Base-by-base conservation (phyloP, 2,113 vertebrate genomes). In the Lontra canadensis region DNA sequence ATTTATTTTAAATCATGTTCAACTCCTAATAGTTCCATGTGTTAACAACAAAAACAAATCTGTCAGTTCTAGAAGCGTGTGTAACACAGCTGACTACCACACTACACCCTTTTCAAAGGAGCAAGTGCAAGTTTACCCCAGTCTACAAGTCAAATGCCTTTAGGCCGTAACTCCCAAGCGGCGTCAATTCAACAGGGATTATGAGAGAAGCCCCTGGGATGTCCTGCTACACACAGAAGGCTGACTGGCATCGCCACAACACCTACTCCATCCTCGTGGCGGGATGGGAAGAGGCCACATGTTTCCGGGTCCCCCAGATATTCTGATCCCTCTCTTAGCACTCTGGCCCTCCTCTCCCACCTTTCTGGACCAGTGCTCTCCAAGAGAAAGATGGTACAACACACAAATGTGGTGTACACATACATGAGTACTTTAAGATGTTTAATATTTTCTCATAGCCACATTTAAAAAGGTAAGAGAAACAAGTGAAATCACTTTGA, bases 1-100 rank as follows among this genome's bases (percentile, higher is more conserved):
- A 23, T 79, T 96, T 86, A 74, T 92, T 96, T 93, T 63, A 90
- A 95, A 90, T 78, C 76, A 87, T 5, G 69, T 69, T 49, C 34
- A 93, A 78, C 20, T 93, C 69, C 8, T 65, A 85, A 81, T 7
- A 85, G 61, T 59, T 73, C 9, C 36, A 59, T 36, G 47, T 4
- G 13, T 26, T 82, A 92, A 95, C 92, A 49, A 84, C 23, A 71
- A 92, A 92, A 89, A 88, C 36, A 84, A 85, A 47, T 42, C 23
- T 65, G 10, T 36, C 52, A 78, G 29, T 44, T 63, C 69, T 65
- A 52, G 42, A 69, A 55, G 11, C 47, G 4, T 36, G 31, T 25
- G 14, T 44, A 20, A 29, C 18, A 26, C 49, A 78, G 71, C 1
- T 84, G 59, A 87, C 59, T 18, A 52, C 2, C 79, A 69, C 34